Percentiles rank a stretch among this genome's conserved stretches.
Evolutionary conservation across 2,113 vertebrate genomes (phyloP).

Genomic region (Coreoperca whiteheadi): DNA sequence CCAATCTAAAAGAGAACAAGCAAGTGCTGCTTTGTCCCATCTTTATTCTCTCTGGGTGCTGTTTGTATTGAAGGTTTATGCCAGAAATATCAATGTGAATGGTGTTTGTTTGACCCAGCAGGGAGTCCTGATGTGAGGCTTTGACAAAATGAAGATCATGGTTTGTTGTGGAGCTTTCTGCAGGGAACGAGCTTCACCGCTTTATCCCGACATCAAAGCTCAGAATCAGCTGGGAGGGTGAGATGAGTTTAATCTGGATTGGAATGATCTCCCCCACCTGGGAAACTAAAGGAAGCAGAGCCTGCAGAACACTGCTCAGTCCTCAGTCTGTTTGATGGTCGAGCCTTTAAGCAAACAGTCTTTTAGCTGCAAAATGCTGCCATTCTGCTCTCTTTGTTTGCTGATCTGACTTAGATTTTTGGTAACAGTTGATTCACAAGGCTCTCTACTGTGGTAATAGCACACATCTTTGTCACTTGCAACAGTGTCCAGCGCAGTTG

Average conservation of each 20-base stretch:
- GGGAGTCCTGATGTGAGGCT: conserved; percentile 56
- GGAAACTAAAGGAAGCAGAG: conserved; percentile 10
- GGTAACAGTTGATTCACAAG: neutral
- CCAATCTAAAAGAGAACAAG: conserved; percentile 1
- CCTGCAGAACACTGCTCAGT: neutral
- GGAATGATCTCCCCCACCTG: conserved; percentile 19
- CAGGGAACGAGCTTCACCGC: conserved; percentile 3
- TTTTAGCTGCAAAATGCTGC: neutral
- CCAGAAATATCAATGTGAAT: conserved; percentile 21
- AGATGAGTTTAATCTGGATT: conserved; percentile 22
- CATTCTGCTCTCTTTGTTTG: conserved; percentile 17
- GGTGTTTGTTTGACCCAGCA: conserved; percentile 11
- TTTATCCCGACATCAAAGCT: conserved; percentile 59
- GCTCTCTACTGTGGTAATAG: neutral
- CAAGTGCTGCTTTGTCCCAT: neutral
- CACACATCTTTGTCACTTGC: neutral
- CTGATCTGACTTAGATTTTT: neutral
- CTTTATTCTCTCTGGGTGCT: conserved; percentile 1
- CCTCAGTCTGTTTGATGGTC: neutral
- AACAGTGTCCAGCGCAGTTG: neutral
- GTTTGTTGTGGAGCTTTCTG: conserved; percentile 36
- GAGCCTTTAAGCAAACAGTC: neutral
- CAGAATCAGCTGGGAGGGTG: conserved; percentile 31
- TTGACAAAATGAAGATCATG: conserved; percentile 34
- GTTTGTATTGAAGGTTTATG: conserved; percentile 3